Base-by-base conservation (phyloP, 2,113 vertebrate species). In the Notarius lentiginosus region DNA sequence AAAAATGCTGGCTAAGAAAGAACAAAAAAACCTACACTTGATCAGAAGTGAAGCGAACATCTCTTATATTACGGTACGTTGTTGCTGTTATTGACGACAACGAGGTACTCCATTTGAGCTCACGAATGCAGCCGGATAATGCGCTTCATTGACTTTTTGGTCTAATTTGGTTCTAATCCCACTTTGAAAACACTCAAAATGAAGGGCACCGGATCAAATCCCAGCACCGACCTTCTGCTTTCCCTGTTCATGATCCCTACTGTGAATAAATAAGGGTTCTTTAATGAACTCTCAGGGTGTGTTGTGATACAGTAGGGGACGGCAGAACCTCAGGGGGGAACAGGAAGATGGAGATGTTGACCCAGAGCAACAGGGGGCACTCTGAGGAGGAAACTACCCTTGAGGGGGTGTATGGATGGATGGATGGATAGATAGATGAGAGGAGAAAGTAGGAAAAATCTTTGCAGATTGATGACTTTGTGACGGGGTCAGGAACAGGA, bases 381-480 rank as follows among this genome's bases (percentile, higher is more conserved):
- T 75, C 70, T 7, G 6, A 83, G 86, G 79, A 89, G 79, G 83
- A 86, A 87, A 79, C 63, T 53, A 76, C 30, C 80, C 80, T 15
- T 75, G 27, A 76, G 65, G 55, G 68, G 83, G 66, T 27, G 83
- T 84, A 47, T 47, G 68, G 53, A 75, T 84, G 68, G 53, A 63
- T 70, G 82, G 61, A 63, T 49, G 58, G n/a, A 49, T 70, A 66
- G 63, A 81, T 68, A 15, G 51, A 61, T 82, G 30, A 34, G 82
- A 24, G 77, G 82, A 82, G 86, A 73, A 81, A 53, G 80, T 79
- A 84, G 82, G 82, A 87, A 79, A 77, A 18, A 63, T 75, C 41
- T 53, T 83, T n/a, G 5, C 53, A 84, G 84, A 87, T 68, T 84
- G 68, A 86, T 53, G 30, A 80, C 79, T 75, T 51, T 56, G 55